phyloP scores from a whole-genome alignment of 2,888 invertebrate genomes.

The Drosophila paranaensis region DNA sequence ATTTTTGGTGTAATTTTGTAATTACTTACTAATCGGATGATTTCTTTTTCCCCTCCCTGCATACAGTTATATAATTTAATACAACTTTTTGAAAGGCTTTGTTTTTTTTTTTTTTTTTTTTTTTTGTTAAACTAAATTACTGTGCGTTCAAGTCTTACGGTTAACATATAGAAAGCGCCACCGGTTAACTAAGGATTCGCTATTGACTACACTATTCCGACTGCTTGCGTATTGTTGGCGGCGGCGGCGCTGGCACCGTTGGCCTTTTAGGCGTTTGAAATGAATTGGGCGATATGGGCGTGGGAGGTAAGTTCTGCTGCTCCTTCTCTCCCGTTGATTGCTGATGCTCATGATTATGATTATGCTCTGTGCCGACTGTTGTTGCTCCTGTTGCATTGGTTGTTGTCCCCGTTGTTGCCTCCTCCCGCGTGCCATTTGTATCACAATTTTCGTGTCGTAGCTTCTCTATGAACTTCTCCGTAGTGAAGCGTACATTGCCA shows the following conservation, averaged over 20 bases:
- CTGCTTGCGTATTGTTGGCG: slow-evolving; percentile 78
- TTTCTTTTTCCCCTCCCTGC: neutral
- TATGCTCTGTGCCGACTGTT: slow-evolving; percentile 40
- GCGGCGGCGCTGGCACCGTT: slow-evolving; percentile 82
- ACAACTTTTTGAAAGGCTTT: slow-evolving; percentile 50
- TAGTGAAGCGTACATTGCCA: slow-evolving; percentile 67
- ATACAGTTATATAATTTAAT: slow-evolving; percentile 30
- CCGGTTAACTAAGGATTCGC: slow-evolving; percentile 48
- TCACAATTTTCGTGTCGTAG: slow-evolving; percentile 73
- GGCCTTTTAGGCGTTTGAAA: slow-evolving; percentile 82
- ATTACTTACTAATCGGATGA: too few species aligned
- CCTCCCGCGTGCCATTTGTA: slow-evolving; percentile 61
- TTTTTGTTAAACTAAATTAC: slow-evolving; percentile 50
- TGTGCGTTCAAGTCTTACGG: slow-evolving; percentile 67
- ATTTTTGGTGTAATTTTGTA: too few species aligned
- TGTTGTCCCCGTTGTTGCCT: slow-evolving; percentile 13
- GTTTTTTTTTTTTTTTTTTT: slow-evolving; percentile 23
- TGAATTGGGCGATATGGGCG: slow-evolving; percentile 81
- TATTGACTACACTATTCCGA: slow-evolving; percentile 56
- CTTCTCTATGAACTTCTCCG: slow-evolving; percentile 75
- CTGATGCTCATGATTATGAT: slow-evolving; percentile 63
- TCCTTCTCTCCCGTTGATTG: slow-evolving; percentile 28
- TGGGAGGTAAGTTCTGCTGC: slow-evolving; percentile 65
- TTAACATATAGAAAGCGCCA: slow-evolving; percentile 51
- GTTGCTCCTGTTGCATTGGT: slow-evolving; percentile 12